Conservation (phyloP, 2,797 vertebrate genomes). For the Sciurus vulgaris region DNA sequence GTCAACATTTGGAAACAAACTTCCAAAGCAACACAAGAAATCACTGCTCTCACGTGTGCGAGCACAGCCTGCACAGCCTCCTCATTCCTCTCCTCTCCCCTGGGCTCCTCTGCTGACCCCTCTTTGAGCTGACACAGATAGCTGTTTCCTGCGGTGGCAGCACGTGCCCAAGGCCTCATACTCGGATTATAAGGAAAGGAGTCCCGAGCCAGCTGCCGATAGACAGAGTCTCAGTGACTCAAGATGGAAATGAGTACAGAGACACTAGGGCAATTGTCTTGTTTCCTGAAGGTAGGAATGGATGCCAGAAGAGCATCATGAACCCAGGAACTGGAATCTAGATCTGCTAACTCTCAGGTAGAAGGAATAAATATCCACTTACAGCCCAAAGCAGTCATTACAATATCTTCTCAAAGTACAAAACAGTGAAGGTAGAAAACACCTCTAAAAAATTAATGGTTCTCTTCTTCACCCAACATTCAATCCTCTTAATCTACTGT, state of each 20-base stretch:
- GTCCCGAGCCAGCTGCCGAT: too few species aligned
- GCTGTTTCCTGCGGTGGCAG: background rate
- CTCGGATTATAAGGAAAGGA: background rate
- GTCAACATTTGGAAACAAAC: background rate
- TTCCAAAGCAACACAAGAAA: background rate
- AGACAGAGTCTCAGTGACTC: background rate
- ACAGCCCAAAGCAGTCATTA: background rate
- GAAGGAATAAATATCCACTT: background rate
- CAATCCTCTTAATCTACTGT: background rate
- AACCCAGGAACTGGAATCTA: background rate
- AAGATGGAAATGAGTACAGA: background rate
- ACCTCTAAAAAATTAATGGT: background rate
- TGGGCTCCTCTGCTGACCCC: background rate
- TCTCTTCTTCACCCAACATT: background rate
- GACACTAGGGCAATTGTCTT: background rate
- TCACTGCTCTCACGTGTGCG: fast-evolving
- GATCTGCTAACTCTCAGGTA: background rate
- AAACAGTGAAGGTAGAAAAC: background rate
- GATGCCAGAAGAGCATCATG: too few species aligned
- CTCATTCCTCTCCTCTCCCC: too few species aligned
- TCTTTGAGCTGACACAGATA: background rate
- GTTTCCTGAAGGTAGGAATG: background rate
- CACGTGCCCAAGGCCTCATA: background rate
- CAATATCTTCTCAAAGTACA: background rate
- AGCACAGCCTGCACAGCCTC: too few species aligned